Evolutionary conservation across 1,140 invertebrate species (phyloP), one percentile per base, ranked within the genome.

Genomic region (Tribolium castaneum): DNA sequence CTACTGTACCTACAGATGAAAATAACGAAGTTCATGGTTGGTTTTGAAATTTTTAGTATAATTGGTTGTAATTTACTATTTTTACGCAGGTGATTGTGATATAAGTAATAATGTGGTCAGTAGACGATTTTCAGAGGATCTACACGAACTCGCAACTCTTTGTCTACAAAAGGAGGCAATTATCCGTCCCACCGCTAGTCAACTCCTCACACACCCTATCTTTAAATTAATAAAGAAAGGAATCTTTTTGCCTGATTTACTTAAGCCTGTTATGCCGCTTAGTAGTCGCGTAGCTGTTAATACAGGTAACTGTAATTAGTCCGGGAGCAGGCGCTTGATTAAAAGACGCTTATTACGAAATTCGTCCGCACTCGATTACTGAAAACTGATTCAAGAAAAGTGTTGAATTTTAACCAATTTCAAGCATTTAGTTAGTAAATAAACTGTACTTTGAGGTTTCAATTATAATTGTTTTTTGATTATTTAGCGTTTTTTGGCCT

Each of bases 81-180:
- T n/a, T n/a, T n/a, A n/a, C 80, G 70, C 50, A 82, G 80, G 83
- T 70, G 82, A 86, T 79, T 77, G 78, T 79, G 83, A 83, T 71
- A 75, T 83, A 73, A 80, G 79, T 72, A 66, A 80, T 75, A 84
- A 78, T 77, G 83, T 80, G 75, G 85, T 88, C 5, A 87, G 88
- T 30, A 86, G 94, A 50, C 89, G 89, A 81, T 94, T 96, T 79
- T 91, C 91, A 16, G 91, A 93, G 78, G 86, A 91, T 81, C 94
- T 96, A 84, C 94, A 96, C 87, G 90, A 92, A 74, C 90, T 96
- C 80, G 90, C 92, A 45, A 92, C 94, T 80, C 83, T 92, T 6
- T 95, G 94, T 87, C 84, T 93, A 35, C 88, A 91, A 81, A 90
- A 90, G 78, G 92, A 93, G 81, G 90, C 93, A 1, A 85, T 86